phyloP scores from a whole-genome alignment of 2,888 invertebrate species.

The Dugesia japonica region DNA sequence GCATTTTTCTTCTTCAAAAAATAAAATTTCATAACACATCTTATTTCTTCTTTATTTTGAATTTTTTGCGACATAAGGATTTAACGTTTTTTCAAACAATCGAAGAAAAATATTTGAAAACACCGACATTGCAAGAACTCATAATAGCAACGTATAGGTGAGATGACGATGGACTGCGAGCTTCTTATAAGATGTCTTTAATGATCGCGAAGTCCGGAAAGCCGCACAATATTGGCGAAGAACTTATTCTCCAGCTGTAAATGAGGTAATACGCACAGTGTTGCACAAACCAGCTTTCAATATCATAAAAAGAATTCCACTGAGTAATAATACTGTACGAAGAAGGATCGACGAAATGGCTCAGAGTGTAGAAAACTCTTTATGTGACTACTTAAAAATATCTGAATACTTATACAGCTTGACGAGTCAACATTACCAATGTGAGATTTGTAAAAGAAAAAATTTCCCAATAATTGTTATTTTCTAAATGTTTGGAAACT shows the following conservation, averaged over 20 bases:
- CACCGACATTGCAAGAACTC: neutral
- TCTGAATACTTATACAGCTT: neutral
- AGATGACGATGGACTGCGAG: neutral
- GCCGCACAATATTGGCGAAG: neutral
- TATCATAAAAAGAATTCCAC: conserved; percentile 14
- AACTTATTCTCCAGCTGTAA: neutral
- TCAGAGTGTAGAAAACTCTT: conserved; percentile 7
- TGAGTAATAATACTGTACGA: conserved; percentile 8
- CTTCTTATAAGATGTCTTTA: no score
- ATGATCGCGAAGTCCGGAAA: neutral
- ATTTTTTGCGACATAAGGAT: no score
- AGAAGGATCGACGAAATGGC: conserved; percentile 12
- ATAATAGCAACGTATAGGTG: neutral
- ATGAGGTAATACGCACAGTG: conserved; percentile 1
- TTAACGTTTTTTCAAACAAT: conserved; percentile 13
- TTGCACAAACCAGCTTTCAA: conserved; percentile 7
- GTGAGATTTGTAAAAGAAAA: conserved; percentile 13
- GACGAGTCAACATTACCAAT: conserved; percentile 2
- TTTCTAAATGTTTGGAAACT: conserved; percentile 8
- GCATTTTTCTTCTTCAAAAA: no score
- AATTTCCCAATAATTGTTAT: conserved; percentile 12
- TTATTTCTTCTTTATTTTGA: no score
- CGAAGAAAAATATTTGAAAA: neutral
- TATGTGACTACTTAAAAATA: no score
- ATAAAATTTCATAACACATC: no score